phyloP scores from a whole-genome alignment of 2,797 vertebrate species.

The Galaxias olidus region DNA sequence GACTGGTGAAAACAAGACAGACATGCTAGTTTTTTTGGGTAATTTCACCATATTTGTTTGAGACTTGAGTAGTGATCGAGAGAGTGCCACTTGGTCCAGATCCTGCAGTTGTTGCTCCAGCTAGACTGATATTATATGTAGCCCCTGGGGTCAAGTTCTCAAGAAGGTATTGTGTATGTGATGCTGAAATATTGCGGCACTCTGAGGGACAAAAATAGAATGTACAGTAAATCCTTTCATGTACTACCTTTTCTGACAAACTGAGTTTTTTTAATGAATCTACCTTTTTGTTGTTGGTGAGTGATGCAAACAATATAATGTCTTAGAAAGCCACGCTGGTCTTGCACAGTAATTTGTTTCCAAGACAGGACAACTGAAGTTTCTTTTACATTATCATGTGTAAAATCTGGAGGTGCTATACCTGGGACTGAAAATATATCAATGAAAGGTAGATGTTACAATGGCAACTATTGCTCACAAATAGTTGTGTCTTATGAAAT shows the following conservation, averaged over 20 bases:
- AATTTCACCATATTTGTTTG: background rate
- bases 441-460: no score
- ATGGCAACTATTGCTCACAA: no score
- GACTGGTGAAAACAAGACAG: no score
- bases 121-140: constrained; percentile 59
- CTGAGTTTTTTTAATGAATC: background rate
- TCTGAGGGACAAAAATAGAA: constrained; percentile 33
- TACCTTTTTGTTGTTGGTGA: background rate
- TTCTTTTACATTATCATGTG: constrained; percentile 8
- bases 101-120: constrained; percentile 53
- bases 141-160: constrained; percentile 46
- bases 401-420: constrained; percentile 41
- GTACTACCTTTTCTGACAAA: background rate
- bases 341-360: constrained; percentile 43
- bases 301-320: constrained; percentile 59
- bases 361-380: constrained; percentile 56
- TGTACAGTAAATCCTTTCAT: background rate
- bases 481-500: no score
- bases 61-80: constrained; percentile 24
- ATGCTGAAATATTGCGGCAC: constrained; percentile 49
- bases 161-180: constrained; percentile 32
- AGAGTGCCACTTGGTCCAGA: constrained; percentile 41
- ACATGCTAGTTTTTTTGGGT: no score
- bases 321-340: constrained; percentile 59
- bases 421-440: constrained; percentile 49